These are phyloP conservation scores for Dynastes grantii DNA, from an alignment of 2,888 invertebrate species.

Conservation along the genomic window DNA sequence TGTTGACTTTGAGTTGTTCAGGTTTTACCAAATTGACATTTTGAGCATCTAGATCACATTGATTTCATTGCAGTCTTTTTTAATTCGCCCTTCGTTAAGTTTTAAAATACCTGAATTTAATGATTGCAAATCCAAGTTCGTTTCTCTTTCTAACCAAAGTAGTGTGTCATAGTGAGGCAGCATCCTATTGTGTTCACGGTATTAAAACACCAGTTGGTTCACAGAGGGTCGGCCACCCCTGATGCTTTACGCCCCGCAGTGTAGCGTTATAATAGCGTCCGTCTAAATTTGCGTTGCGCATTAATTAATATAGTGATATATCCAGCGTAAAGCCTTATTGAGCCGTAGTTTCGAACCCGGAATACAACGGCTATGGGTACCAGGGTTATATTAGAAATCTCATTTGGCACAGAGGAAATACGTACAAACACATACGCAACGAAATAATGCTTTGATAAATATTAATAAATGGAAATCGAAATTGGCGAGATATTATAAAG, in stretches of 20 bases:
- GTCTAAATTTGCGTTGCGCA: constrained; percentile 65
- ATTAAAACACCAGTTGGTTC: constrained; percentile 68
- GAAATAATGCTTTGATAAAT: too few species aligned
- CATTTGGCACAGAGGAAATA: neutral
- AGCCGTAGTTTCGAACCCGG: constrained; percentile 9
- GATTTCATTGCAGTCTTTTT: too few species aligned
- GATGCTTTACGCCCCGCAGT: constrained; percentile 60
- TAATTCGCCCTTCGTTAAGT: too few species aligned
- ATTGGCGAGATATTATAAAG: too few species aligned
- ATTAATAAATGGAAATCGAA: too few species aligned
- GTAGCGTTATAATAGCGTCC: constrained; percentile 65
- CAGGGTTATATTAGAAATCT: neutral
- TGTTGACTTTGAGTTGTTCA: too few species aligned
- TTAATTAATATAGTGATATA: constrained; percentile 64
- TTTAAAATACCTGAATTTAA: neutral
- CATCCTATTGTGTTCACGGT: constrained; percentile 64
- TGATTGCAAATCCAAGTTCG: too few species aligned
- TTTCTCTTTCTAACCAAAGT: constrained; percentile 46
- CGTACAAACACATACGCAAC: too few species aligned
- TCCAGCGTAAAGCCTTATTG: constrained; percentile 30
- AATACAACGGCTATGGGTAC: neutral
- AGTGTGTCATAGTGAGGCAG: constrained; percentile 62
- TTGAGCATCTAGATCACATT: too few species aligned
- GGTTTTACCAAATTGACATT: too few species aligned
- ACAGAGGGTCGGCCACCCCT: constrained; percentile 62